Base-by-base conservation (phyloP, 2,113 vertebrate species). In the Ardeotis arabs region DNA sequence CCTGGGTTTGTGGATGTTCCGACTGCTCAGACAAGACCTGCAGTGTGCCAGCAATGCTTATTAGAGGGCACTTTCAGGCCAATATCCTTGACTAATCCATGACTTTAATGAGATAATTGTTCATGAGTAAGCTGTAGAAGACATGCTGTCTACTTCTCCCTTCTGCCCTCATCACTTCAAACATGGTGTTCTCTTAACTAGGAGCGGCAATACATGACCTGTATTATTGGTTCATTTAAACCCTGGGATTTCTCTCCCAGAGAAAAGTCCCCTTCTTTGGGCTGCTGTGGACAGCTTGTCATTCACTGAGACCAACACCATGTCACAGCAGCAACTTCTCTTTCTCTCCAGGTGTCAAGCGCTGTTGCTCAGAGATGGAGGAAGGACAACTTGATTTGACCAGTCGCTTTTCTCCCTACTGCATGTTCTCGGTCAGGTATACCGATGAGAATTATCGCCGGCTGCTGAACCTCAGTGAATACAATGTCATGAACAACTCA, bases 401-500 rank as follows among this genome's bases (percentile, higher is more conserved):
- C 25, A 96, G 97, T 47, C n/a, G 64, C 33, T 41, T 50, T 55
- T 98, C 97, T 10, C 98, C 98, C 5, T 98, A 98, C 6, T 90
- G 95, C 89, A 98, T 98, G 94, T 98, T 97, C 83, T 92, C 98
- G 0, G 95, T 98, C 82, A 97, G 96, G 2, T 98, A 98, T 52
- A 97, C 96, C 0, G 98, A 98, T 3, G 97, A 95, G 0, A 95
- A 97, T 88, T 98, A 98, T 7, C 56, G 93, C 73, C 97, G 96
- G 80, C 83, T 98, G 93, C 94, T 98, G 83, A 98, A 98, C 14
- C 98, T 98, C 77, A 96, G 96, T 0, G 98, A 98, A 94, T 98
- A 98, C 90, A 98, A 98, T 67, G 47, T 98, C 95, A 87, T 98
- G 88, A 98, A 98, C 88, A 98, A 98, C 77, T 92, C 97, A 3